Percentiles rank a stretch among this genome's conserved stretches.
phyloP scores from a whole-genome alignment of 2,113 vertebrate genomes.

The Pluvialis apricaria region DNA sequence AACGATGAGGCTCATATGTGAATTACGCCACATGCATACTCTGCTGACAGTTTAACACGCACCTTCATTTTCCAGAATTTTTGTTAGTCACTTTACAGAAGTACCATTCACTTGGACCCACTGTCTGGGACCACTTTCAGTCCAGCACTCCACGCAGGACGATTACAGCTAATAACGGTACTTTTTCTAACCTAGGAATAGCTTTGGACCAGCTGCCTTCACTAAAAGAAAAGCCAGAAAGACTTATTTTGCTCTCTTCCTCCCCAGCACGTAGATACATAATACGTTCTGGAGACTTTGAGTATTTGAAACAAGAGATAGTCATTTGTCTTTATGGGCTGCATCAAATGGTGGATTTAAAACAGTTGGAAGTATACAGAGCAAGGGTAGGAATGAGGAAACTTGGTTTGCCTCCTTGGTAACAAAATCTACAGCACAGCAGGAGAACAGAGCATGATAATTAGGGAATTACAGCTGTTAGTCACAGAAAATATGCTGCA shows the following conservation, averaged over 20 bases:
- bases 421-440: slow-evolving; percentile 74
- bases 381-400: slow-evolving; percentile 6
- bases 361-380: slow-evolving; percentile 38
- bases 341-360: slow-evolving; percentile 57
- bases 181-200: not conserved
- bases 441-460: slow-evolving; percentile 77
- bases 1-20: no score
- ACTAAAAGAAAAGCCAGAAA: not conserved
- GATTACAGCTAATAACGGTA: not conserved
- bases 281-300: not conserved
- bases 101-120: not conserved
- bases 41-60: no score
- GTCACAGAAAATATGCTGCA: slow-evolving; percentile 74
- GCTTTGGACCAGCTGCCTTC: not conserved
- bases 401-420: slow-evolving; percentile 64
- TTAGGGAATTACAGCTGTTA: slow-evolving; percentile 77
- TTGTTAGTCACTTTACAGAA: no score
- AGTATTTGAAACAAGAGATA: slow-evolving; percentile 31
- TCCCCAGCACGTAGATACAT: not conserved
- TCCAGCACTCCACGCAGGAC: not conserved
- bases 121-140: not conserved
- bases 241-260: not conserved
- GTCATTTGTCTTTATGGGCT: slow-evolving; percentile 43
- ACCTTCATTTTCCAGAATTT: no score
- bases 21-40: no score